These are phyloP conservation scores for Tryphoninae sp. DNA, from an alignment of 2,888 invertebrate genomes.

Conservation along the genomic window DNA sequence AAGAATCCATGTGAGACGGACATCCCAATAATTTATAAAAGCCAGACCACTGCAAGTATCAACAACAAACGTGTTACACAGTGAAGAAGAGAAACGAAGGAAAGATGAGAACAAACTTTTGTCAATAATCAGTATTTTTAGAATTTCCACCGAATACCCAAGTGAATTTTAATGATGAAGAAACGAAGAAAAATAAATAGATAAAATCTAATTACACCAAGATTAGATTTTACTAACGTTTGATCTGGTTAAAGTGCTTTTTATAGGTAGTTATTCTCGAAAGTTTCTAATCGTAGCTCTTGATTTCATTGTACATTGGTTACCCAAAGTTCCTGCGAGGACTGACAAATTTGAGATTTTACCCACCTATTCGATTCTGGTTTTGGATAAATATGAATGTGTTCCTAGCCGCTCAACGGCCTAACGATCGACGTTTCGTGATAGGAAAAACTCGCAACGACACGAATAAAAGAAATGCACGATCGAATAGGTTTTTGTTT, in stretches of 20 bases:
- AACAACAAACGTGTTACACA: too few species aligned
- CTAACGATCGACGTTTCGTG: conserved; percentile 50
- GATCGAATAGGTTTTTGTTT: not conserved
- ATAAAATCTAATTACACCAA: not conserved
- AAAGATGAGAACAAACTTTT: not conserved
- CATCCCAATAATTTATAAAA: not conserved
- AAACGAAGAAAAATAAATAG: too few species aligned
- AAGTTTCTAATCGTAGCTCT: not conserved
- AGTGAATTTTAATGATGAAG: too few species aligned
- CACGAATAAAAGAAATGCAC: not conserved
- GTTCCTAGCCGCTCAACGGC: conserved; percentile 59
- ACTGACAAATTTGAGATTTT: conserved; percentile 35
- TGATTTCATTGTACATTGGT: conserved; percentile 31
- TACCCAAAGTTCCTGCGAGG: not conserved
- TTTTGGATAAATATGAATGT: conserved; percentile 20
- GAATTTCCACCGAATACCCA: too few species aligned
- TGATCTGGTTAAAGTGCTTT: conserved; percentile 2
- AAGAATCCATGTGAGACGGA: not conserved
- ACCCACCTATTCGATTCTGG: conserved; percentile 19
- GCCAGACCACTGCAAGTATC: not conserved
- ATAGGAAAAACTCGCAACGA: not conserved
- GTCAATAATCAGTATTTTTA: conserved; percentile 7
- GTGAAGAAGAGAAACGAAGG: not conserved
- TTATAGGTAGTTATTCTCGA: conserved; percentile 9
- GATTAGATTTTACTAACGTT: conserved; percentile 22